Evolutionary conservation across 2,888 invertebrate species (phyloP).

Genomic region (Amblyjoppa proteus): DNA sequence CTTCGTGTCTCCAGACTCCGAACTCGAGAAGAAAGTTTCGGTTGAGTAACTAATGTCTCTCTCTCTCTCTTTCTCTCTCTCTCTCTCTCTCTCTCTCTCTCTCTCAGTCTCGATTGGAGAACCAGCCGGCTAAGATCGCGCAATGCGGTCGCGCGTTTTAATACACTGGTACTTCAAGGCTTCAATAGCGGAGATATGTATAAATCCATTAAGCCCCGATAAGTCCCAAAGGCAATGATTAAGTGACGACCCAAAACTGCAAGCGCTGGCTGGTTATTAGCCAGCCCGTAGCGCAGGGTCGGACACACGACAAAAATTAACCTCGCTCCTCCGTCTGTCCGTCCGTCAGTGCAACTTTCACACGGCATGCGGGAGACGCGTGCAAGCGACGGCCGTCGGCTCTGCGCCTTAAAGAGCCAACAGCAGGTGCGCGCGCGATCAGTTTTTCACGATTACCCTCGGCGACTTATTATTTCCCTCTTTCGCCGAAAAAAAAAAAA

Average conservation of each 20-base stretch:
- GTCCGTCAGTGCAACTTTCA: constrained; percentile 51
- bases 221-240: not conserved
- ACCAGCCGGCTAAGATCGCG: constrained; percentile 46
- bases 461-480: constrained; percentile 1
- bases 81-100: constrained; percentile 10
- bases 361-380: constrained; percentile 47
- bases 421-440: constrained; percentile 76
- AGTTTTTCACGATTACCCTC: constrained; percentile 20
- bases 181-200: constrained; percentile 12
- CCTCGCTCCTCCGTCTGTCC: constrained; percentile 5
- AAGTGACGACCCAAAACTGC: not conserved
- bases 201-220: not conserved
- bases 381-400: constrained; percentile 68
- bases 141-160: constrained; percentile 64
- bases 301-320: constrained; percentile 35
- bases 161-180: constrained; percentile 10
- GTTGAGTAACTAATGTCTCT: constrained; percentile 65
- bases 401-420: constrained; percentile 28
- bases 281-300: not conserved
- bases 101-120: constrained; percentile 57
- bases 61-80: not conserved
- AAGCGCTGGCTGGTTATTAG: not conserved
- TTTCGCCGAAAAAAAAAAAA: not conserved
- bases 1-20: constrained; percentile 35
- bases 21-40: constrained; percentile 66